Base-by-base conservation (phyloP, 2,797 vertebrate genomes). In the Enteromius radiatus region DNA sequence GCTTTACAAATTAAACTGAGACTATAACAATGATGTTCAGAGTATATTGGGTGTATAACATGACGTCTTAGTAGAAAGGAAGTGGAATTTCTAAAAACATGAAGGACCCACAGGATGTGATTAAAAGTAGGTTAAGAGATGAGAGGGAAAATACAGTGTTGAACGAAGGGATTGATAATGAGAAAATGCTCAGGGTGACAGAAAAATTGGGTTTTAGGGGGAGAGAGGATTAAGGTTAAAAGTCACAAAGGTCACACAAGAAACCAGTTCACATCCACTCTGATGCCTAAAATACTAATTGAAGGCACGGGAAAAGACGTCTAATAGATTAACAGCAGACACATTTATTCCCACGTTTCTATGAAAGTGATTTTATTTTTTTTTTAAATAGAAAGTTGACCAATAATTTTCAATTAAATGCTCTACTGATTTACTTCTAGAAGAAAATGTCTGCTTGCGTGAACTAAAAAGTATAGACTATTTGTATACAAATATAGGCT, bases 171-270 rank as follows among this genome's bases (percentile, higher is more conserved):
- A 77, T 3, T 49, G 74, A 70, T 77, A 68, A 69, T 69, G 21
- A 47, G 23, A 49, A 92, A 89, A 88, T 89, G 90, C 88, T 92
- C 85, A 89, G 85, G 84, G 84, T 86, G 36, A 85, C 75, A 9
- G 89, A 89, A 84, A 92, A 93, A 93, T 90, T 91, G 91, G 71
- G 82, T 88, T 91, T 90, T 91, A 82, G 90, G 85, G 92, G 92
- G 91, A 84, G 84, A 81, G 81, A 87, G 88, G 92, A 93, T 94
- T 93, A 91, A 90, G 91, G 91, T 91, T 93, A 92, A 92, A 92
- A 89, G 92, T 92, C 92, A 91, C 70, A 88, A 84, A 89, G 92
- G 90, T 93, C 91, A 91, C 82, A 89, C 61, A 69, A 89, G 88
- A 88, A 88, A 91, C 88, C 86, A 88, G 87, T 92, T 90, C 90